Evolutionary conservation across 2,797 vertebrate species (phyloP).

Genomic region (Onychomys leucogaster): DNA sequence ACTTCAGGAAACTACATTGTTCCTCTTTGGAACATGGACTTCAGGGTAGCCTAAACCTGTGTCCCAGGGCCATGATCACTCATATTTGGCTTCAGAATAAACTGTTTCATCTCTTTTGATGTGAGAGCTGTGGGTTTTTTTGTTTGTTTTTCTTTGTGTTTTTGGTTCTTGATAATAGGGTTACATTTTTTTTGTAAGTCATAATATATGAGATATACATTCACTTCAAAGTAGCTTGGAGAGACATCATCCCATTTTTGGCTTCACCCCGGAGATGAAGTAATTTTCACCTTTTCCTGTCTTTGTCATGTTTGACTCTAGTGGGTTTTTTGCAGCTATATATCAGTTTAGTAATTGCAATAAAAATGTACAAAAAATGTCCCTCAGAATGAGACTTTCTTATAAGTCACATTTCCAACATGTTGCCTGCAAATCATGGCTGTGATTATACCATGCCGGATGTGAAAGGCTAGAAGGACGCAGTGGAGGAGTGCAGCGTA

Average conservation of each 20-base stretch:
- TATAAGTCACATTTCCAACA: not conserved
- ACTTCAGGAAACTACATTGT: not conserved
- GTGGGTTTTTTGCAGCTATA: not conserved
- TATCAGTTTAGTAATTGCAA: not conserved
- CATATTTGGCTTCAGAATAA: not conserved
- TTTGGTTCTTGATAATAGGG: not conserved
- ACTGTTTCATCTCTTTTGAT: not conserved
- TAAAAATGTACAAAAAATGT: not conserved
- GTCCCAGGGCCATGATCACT: not conserved
- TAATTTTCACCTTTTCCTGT: conserved; percentile 2
- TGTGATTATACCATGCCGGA: not conserved
- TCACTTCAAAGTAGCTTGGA: conserved; percentile 24
- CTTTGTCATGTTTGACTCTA: not conserved
- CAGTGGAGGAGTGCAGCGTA: not conserved
- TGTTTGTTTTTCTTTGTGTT: not conserved
- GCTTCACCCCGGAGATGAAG: not conserved
- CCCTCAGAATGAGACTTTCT: not conserved
- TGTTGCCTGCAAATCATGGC: not conserved
- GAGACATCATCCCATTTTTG: not conserved
- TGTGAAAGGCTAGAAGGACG: not conserved
- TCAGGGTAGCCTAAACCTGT: not conserved
- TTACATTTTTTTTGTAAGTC: not conserved
- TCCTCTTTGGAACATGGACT: not conserved
- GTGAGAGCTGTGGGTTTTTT: not conserved
- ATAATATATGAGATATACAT: not conserved